phyloP scores from a whole-genome alignment of 2,888 invertebrate species.

The Dicranocentrus wangi region DNA sequence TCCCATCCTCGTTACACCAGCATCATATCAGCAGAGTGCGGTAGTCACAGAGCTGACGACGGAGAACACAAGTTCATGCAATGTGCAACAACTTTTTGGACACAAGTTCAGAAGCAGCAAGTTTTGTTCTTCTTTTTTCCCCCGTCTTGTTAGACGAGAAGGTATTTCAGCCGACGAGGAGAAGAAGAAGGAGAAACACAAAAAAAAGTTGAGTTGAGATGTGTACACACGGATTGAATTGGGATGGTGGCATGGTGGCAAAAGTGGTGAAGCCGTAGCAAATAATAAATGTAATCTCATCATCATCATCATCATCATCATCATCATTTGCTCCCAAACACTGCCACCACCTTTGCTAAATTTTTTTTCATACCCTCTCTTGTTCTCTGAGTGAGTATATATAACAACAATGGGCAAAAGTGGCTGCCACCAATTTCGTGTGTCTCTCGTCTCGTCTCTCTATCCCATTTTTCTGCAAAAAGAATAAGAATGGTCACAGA shows the following conservation, averaged over 20 bases:
- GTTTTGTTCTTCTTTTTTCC: background rate
- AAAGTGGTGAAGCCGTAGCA: slow-evolving; percentile 43
- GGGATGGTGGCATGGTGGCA: slow-evolving; percentile 19
- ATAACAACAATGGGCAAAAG: too few species aligned
- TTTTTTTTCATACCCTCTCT: background rate
- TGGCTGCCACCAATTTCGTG: too few species aligned
- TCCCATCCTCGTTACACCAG: slow-evolving; percentile 6
- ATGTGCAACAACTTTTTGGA: background rate
- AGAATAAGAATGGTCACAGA: too few species aligned
- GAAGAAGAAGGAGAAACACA: background rate
- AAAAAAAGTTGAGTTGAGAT: too few species aligned
- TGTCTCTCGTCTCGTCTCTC: too few species aligned
- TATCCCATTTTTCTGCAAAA: too few species aligned
- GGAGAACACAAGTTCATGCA: slow-evolving; percentile 20
- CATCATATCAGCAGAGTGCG: background rate
- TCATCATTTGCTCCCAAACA: background rate
- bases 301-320: slow-evolving; percentile 23
- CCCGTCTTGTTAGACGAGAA: too few species aligned
- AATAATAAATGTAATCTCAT: slow-evolving; percentile 31
- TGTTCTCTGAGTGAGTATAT: background rate
- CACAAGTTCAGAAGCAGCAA: slow-evolving; percentile 8
- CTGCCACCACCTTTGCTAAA: background rate
- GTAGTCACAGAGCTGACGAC: background rate
- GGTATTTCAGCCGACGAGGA: background rate
- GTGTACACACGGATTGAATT: background rate